Evolutionary conservation across 2,797 vertebrate genomes (phyloP).

Genomic region (Ispidina lecontei): DNA sequence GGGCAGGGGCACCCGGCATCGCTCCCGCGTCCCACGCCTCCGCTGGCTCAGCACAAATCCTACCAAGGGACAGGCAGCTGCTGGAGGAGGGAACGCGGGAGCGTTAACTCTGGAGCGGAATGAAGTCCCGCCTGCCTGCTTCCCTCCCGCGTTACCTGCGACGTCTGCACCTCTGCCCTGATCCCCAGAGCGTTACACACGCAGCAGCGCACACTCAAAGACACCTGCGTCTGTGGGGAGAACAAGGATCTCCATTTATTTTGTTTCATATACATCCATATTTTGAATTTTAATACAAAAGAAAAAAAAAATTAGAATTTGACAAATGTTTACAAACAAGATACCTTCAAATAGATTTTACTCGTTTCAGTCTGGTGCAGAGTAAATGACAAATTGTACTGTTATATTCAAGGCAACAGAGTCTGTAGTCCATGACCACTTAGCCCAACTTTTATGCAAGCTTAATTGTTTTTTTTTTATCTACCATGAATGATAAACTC

Average conservation of each 20-base stretch:
- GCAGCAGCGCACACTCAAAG: slow-evolving; percentile 76
- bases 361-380: slow-evolving; percentile 85
- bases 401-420: slow-evolving; percentile 81
- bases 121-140: background rate
- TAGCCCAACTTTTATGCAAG: slow-evolving; percentile 77
- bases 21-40: no score
- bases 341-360: slow-evolving; percentile 89
- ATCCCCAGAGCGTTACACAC: slow-evolving; percentile 50
- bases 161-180: background rate
- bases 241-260: slow-evolving; percentile 91
- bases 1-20: no score
- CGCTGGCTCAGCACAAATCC: no score
- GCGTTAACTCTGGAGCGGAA: background rate
- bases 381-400: slow-evolving; percentile 82
- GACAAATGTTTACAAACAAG: slow-evolving; percentile 97
- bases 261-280: slow-evolving; percentile 99
- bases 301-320: slow-evolving; percentile 91
- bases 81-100: background rate
- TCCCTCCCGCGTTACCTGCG: background rate
- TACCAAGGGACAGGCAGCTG: background rate
- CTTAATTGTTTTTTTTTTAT: slow-evolving; percentile 69
- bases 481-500: slow-evolving; percentile 82
- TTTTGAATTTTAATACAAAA: slow-evolving; percentile 98
- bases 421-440: slow-evolving; percentile 79
- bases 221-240: slow-evolving; percentile 82